Base-by-base conservation (phyloP, 2,888 invertebrate genomes). In the Limnephilus rhombicus region DNA sequence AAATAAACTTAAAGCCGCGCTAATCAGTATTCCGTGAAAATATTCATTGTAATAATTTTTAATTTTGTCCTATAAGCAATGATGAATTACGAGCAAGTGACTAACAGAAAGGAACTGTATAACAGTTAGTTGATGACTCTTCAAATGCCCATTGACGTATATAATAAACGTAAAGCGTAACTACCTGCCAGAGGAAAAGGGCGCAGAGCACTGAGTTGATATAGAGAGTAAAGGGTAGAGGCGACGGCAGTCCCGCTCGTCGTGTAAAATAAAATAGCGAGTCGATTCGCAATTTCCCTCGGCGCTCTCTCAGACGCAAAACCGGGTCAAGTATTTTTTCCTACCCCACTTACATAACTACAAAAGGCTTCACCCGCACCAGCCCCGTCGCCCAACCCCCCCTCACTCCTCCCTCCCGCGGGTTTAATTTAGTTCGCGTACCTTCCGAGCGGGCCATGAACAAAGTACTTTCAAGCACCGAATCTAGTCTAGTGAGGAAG, bases 311-410 rank as follows among this genome's bases (percentile, higher is more conserved):
- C 89, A 83, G 29, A 85, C 89, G 91, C 80, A 80, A 90, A 93
- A 93, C 85, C 90, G 80, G 93, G 93, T 93, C 93, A 93, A 93
- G 93, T 85, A 90, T 90, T 92, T 90, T 87, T 87, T 87, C 29
- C 85, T 87, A 87, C 87, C 68, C 87, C 68, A 87, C 87, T 87
- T 87, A 87, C 87, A 68, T 87, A 68, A 87, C 87, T 87, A 87
- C 87, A 87, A 87, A 87, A 87, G 68, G 53, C 87, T 87, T 87
- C 87, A 87, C 53, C 53, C 68, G 68, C 87, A 34, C 53, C 87
- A 24, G 37, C 85, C 3, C 34, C n/a, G 18, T 4, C 31, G 3
- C 82, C 31, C 82, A 12, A 2, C 11, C 31, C 29, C 7, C 24
- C 13, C 15, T 29, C 49, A 1, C 81, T 3, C 68, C 68, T 24